These are phyloP conservation scores for Episyrphus balteatus DNA, from an alignment of 1,140 invertebrate species.

Conservation along the genomic window DNA sequence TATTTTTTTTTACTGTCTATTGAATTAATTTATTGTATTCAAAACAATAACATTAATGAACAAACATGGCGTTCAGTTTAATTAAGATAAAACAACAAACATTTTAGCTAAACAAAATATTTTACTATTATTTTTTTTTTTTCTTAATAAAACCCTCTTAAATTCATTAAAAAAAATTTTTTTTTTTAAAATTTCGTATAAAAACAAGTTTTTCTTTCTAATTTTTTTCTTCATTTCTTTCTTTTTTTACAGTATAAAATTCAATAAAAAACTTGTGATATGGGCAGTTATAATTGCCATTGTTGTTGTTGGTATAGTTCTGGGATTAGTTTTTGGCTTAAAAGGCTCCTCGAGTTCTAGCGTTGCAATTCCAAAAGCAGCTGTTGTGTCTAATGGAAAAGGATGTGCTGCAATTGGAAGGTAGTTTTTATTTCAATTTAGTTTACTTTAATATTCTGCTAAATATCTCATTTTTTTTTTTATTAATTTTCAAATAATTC, in stretches of 20 bases:
- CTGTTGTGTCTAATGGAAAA: constrained; percentile 63
- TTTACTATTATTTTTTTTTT: no score
- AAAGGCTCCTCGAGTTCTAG: not conserved
- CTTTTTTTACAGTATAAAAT: not conserved
- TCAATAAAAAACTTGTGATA: constrained; percentile 10
- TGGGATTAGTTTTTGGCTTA: constrained; percentile 23
- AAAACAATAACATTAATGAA: no score
- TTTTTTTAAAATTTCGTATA: no score
- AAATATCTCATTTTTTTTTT: no score
- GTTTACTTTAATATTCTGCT: not conserved
- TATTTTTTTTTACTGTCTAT: no score
- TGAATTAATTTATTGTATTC: no score
- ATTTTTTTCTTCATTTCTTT: not conserved
- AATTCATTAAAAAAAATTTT: no score
- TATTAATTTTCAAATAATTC: not conserved
- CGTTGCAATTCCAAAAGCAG: constrained; percentile 39
- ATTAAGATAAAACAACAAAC: no score
- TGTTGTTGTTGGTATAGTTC: constrained; percentile 13
- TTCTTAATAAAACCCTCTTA: no score
- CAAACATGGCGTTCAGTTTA: no score
- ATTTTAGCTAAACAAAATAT: no score
- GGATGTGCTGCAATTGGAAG: constrained; percentile 66
- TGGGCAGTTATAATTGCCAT: constrained; percentile 20
- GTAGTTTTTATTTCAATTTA: constrained; percentile 38
- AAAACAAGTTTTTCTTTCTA: no score